A percentile compares a stretch with the other conserved stretches of the same genome.
phyloP scores from a whole-genome alignment of 2,113 vertebrate genomes.

The Glaucomys volans region DNA sequence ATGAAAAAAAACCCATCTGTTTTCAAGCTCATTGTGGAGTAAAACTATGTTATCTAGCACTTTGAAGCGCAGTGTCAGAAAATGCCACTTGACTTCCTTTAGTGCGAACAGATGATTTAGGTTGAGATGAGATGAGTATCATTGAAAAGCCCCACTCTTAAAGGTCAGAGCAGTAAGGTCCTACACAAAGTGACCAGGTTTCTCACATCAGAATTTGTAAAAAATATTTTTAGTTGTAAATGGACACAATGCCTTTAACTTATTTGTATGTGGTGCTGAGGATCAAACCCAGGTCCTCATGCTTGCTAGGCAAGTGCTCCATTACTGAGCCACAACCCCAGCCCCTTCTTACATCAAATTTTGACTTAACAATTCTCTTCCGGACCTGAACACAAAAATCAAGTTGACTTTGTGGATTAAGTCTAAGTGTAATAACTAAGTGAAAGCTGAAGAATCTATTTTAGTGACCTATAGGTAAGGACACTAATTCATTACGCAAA shows the following conservation, averaged over 20 bases:
- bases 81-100: not conserved
- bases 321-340: no score
- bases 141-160: not conserved
- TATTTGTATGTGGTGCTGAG: no score
- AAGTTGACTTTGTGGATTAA: constrained; percentile 5
- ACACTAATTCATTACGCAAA: not conserved
- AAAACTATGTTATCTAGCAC: not conserved
- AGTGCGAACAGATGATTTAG: not conserved
- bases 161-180: not conserved
- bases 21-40: not conserved
- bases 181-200: not conserved
- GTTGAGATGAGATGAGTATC: not conserved
- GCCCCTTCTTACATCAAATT: not conserved
- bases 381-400: not conserved
- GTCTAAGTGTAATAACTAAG: not conserved
- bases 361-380: not conserved
- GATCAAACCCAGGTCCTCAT: no score
- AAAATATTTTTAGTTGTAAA: no score
- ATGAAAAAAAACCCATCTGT: not conserved
- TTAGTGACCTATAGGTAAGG: not conserved
- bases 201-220: not conserved
- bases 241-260: no score
- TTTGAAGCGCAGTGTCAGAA: not conserved
- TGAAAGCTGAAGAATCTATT: not conserved
- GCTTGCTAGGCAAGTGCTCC: no score